Evolutionary conservation across 2,113 vertebrate species (phyloP).

Genomic region (Oostethus manadensis): DNA sequence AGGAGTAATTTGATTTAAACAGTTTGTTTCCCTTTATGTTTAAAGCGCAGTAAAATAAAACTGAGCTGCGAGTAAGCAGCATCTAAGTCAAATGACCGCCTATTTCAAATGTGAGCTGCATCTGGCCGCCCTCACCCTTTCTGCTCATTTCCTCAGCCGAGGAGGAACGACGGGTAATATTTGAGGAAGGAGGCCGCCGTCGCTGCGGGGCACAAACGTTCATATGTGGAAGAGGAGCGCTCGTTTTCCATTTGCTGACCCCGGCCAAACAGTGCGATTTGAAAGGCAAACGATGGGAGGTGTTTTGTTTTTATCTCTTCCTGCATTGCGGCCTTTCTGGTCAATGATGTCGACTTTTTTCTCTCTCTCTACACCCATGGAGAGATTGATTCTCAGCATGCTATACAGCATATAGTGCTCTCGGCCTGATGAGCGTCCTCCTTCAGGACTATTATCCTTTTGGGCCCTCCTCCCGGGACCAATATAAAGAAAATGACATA

Average conservation of each 20-base stretch:
- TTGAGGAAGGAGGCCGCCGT: constrained; percentile 32
- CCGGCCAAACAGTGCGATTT: constrained; percentile 34
- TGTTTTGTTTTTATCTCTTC: constrained; percentile 6
- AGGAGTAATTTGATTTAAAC: background rate
- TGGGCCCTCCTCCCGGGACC: background rate
- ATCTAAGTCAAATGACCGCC: background rate
- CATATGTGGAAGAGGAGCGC: constrained; percentile 36
- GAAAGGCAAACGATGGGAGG: constrained; percentile 54
- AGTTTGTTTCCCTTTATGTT: background rate
- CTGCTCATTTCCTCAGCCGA: constrained; percentile 31
- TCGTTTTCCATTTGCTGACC: constrained; percentile 42
- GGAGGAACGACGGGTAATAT: constrained; percentile 53
- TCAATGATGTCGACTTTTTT: background rate
- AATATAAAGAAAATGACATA: background rate
- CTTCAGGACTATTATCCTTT: background rate
- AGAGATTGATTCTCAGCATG: constrained; percentile 6
- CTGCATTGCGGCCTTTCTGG: constrained; percentile 1
- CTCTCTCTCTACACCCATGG: background rate
- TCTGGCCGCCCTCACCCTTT: background rate
- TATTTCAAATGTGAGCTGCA: constrained; percentile 1
- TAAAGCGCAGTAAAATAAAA: background rate
- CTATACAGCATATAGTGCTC: background rate
- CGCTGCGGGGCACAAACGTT: constrained; percentile 35
- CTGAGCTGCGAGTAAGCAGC: background rate
- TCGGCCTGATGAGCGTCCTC: background rate